phyloP scores from a whole-genome alignment of 2,888 invertebrate genomes.

The Asteroscopus sphinx region DNA sequence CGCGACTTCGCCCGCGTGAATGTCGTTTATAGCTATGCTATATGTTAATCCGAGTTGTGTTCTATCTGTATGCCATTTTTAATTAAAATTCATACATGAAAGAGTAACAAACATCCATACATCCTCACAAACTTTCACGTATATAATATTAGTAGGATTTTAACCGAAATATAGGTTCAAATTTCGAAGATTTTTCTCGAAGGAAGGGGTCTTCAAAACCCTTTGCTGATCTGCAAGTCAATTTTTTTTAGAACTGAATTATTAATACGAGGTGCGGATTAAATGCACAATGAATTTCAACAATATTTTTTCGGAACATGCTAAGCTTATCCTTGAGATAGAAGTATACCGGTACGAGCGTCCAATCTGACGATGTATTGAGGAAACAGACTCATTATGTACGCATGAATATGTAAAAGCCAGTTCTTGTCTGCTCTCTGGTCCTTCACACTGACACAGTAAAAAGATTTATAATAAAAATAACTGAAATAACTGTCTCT shows the following conservation, averaged over 20 bases:
- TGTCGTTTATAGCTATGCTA: too few species aligned
- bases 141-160: too few species aligned
- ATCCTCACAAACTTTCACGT: too few species aligned
- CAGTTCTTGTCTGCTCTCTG: conserved; percentile 32
- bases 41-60: too few species aligned
- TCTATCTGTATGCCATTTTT: too few species aligned
- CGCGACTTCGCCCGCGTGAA: too few species aligned
- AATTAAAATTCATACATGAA: too few species aligned
- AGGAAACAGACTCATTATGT: conserved; percentile 17
- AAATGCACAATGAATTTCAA: conserved; percentile 9
- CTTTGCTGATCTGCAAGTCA: background rate
- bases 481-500: conserved; percentile 8
- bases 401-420: conserved; percentile 33
- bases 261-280: background rate
- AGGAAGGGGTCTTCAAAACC: too few species aligned
- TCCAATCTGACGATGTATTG: conserved; percentile 19
- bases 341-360: background rate
- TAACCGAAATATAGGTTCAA: too few species aligned
- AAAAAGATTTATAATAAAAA: conserved; percentile 21
- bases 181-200: too few species aligned
- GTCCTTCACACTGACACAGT: conserved; percentile 26
- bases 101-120: too few species aligned
- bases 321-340: conserved; percentile 11
- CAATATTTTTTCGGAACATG: background rate
- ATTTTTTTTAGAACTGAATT: background rate